Conservation (phyloP, 2,113 vertebrate genomes). For the Gnathonemus echidnorhynchus region DNA sequence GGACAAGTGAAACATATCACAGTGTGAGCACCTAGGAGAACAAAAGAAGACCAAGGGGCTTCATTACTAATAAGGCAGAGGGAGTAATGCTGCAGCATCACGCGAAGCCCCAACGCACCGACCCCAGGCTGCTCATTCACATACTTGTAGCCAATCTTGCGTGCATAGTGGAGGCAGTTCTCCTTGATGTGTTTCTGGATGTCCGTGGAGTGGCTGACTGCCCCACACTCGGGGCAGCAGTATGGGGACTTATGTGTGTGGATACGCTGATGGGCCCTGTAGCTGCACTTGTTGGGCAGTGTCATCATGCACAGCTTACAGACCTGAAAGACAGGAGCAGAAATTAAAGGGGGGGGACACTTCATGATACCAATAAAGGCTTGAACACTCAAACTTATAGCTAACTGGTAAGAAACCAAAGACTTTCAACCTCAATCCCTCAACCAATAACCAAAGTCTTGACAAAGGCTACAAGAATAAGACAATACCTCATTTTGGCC, state of each 20-base stretch:
- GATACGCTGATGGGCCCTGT: conserved; percentile 81
- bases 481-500: not conserved
- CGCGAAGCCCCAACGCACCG: not conserved
- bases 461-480: not conserved
- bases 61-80: not conserved
- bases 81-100: not conserved
- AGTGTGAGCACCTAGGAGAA: conserved; percentile 81
- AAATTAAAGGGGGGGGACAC: not conserved
- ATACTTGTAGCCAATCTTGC: conserved; percentile 89
- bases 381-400: not conserved
- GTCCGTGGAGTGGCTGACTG: conserved; percentile 77
- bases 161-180: conserved; percentile 91
- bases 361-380: not conserved
- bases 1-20: conserved; percentile 81
- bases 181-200: conserved; percentile 94
- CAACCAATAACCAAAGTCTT: not conserved
- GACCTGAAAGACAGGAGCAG: conserved; percentile 52
- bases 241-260: conserved; percentile 89
- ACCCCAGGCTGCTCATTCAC: conserved; percentile 24
- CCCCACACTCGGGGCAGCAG: conserved; percentile 89
- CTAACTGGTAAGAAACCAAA: not conserved
- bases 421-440: not conserved
- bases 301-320: conserved; percentile 90
- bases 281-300: conserved; percentile 92
- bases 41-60: not conserved